Conservation (phyloP, 2,113 vertebrate genomes). For the Daubentonia madagascariensis region DNA sequence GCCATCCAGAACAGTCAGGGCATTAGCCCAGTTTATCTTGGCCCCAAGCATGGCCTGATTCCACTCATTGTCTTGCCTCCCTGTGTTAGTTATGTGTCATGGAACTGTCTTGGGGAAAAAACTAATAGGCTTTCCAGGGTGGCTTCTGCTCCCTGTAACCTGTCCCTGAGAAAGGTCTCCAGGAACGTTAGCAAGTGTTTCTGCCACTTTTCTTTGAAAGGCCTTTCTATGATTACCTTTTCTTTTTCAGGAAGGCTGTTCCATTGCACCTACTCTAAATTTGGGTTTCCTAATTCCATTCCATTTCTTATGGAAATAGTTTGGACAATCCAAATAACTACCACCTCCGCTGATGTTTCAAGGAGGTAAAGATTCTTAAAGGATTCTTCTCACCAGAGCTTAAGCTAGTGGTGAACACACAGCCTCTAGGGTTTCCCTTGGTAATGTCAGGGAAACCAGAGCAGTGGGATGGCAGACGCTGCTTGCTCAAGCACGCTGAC, state of each 20-base stretch:
- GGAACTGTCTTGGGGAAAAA: constrained; percentile 25
- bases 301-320: constrained; percentile 44
- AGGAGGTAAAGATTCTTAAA: neutral
- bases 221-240: constrained; percentile 48
- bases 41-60: neutral
- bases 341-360: neutral
- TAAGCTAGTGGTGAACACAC: too few relatives aligned
- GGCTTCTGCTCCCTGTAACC: neutral
- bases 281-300: constrained; percentile 63
- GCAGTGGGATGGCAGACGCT: neutral
- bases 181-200: constrained; percentile 37
- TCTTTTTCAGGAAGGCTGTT: constrained; percentile 55
- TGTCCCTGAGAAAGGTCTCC: neutral
- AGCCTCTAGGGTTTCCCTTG: neutral
- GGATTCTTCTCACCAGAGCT: neutral
- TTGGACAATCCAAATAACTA: neutral
- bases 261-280: constrained; percentile 48
- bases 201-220: constrained; percentile 43
- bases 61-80: constrained; percentile 26
- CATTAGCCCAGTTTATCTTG: constrained; percentile 34
- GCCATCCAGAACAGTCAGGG: neutral
- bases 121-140: neutral
- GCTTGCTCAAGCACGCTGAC: neutral
- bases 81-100: neutral
- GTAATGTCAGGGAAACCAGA: neutral